Percentiles rank a stretch among this genome's conserved stretches.
Evolutionary conservation across 2,113 vertebrate genomes (phyloP).

Genomic region (Hippocampus comes): DNA sequence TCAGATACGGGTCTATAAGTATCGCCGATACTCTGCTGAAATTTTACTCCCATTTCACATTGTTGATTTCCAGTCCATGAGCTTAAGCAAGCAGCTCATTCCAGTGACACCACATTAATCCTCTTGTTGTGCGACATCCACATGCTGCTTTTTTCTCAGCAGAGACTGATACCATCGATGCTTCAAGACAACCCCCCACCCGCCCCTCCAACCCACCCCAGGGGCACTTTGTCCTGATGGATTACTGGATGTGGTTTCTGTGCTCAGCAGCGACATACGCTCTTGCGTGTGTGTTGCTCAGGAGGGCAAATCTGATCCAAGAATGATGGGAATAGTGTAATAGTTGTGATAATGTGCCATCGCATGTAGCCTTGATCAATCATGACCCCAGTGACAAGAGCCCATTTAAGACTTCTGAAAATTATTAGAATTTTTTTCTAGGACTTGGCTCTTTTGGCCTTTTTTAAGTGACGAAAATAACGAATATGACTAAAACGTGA

Average conservation of each 20-base stretch:
- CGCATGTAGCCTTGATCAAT: constrained; percentile 7
- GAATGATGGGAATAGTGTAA: not conserved
- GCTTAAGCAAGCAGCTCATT: constrained; percentile 29
- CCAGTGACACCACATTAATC: constrained; percentile 20
- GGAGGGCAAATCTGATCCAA: constrained; percentile 16
- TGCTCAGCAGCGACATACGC: constrained; percentile 1
- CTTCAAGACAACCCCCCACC: constrained; percentile 21
- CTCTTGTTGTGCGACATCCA: constrained; percentile 35
- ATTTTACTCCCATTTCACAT: not conserved
- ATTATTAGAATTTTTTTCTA: too few relatives aligned
- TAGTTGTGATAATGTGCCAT: not conserved
- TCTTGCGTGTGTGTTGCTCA: constrained; percentile 16
- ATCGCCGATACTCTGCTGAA: too few relatives aligned
- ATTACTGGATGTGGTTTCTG: constrained; percentile 37
- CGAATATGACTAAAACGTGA: too few relatives aligned
- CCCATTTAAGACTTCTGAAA: not conserved
- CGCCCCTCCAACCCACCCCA: too few relatives aligned
- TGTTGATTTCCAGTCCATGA: constrained; percentile 28
- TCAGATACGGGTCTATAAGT: too few relatives aligned
- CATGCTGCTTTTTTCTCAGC: constrained; percentile 28
- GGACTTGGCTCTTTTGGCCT: too few relatives aligned
- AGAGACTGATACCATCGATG: constrained; percentile 28
- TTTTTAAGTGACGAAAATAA: too few relatives aligned
- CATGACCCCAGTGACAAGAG: constrained; percentile 10
- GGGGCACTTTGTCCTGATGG: constrained; percentile 38